These are phyloP conservation scores for Pedionomus torquatus DNA, from an alignment of 2,113 vertebrate genomes.

Conservation along the genomic window DNA sequence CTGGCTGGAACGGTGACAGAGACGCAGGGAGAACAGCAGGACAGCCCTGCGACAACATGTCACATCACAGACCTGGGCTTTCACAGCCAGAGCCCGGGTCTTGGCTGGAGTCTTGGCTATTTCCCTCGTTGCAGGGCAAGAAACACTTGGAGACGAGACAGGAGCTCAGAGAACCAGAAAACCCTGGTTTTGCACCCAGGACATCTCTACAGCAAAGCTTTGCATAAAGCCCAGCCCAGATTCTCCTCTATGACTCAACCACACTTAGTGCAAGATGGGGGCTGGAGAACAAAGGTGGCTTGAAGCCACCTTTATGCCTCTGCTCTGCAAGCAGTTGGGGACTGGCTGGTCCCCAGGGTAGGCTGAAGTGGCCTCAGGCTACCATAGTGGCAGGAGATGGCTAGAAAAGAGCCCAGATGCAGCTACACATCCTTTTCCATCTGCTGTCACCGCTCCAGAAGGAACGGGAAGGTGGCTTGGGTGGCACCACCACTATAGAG, in stretches of 20 bases:
- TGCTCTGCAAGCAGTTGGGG: constrained; percentile 11
- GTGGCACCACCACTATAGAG: background rate
- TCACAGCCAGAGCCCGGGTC: background rate
- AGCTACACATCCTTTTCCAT: background rate
- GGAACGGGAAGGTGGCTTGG: background rate
- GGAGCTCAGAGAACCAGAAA: background rate
- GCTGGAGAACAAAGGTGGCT: constrained; percentile 57
- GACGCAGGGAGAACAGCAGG: background rate
- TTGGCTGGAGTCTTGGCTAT: background rate
- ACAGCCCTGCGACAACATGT: background rate
- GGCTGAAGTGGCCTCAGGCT: background rate
- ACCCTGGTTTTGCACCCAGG: background rate
- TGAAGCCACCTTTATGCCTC: constrained; percentile 37
- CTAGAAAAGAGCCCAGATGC: background rate
- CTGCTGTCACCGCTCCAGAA: background rate
- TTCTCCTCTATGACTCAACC: background rate
- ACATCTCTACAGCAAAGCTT: background rate
- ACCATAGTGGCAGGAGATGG: background rate
- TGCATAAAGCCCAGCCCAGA: constrained; percentile 12
- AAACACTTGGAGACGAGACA: background rate
- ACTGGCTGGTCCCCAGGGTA: background rate
- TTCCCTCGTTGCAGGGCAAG: background rate
- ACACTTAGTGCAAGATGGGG: background rate
- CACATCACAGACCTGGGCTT: background rate
- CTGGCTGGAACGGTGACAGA: background rate